Evolutionary conservation across 2,797 vertebrate species (phyloP), one percentile per base, ranked within the genome.

Genomic region (Danionella dracula): DNA sequence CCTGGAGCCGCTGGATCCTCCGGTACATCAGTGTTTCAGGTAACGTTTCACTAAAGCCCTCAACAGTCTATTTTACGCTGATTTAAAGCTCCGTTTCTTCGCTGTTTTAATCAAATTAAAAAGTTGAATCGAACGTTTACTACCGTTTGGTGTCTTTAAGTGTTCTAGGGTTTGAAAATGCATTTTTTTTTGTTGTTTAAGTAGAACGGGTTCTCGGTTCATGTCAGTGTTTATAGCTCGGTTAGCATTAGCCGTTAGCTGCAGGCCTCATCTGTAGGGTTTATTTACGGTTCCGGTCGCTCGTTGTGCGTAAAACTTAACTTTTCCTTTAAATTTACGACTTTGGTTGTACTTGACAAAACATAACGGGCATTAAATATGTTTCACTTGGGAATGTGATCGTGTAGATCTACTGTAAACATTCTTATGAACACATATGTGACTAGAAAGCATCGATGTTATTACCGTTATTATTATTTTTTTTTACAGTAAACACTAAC

Each of bases 241-340:
- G 31, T 31, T 66, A 66, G 63, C 63, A 37, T 66, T 66, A 66
- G 63, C 62, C 11, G 27, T 19, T 17, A 55, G 62, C 63, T 32
- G 16, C 41, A 51, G 62, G 51, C 51, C 51, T 66, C 51, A 8
- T 21, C 19, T 23, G 9, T 4, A 7, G 31, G 8, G 13, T 37
- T 46, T 55, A 23, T 56, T 64, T 23, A 54, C 15, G 27, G 21
- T 6, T 3, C 6, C 6, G 3, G 23, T 27, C 23, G 23, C 23
- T 6, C 6, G 23, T 27, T 27, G 3, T 27, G 23, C n/a, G 6
- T 27, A 27, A 3, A 27, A 27, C 3, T 27, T n/a, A n/a, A n/a
- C n/a, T n/a, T n/a, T n/a, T n/a, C n/a, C n/a, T n/a, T n/a, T n/a
- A n/a, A n/a, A n/a, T n/a, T n/a, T n/a, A n/a, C n/a, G n/a, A n/a